These are phyloP conservation scores for Drosophila yakuba DNA, from an alignment of 1,140 invertebrate species.

Conservation along the genomic window DNA sequence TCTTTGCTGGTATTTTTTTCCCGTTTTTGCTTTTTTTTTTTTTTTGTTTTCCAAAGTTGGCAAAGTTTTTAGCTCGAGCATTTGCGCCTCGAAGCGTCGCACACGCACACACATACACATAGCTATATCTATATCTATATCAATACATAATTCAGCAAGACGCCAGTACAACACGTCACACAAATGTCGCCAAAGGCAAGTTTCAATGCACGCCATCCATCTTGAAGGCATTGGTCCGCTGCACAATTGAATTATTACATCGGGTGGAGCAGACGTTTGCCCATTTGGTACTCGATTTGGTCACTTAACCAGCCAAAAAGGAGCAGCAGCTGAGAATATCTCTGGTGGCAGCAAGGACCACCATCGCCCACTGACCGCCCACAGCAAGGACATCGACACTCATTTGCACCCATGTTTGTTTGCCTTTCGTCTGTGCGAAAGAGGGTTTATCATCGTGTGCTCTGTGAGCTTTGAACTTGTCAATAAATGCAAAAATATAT, in stretches of 20 bases:
- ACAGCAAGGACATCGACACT: conserved; percentile 46
- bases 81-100: conserved; percentile 69
- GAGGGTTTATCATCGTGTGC: conserved; percentile 7
- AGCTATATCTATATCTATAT: conserved; percentile 38
- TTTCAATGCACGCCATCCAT: conserved; percentile 82
- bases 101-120: conserved; percentile 14
- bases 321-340: conserved; percentile 29
- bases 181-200: conserved; percentile 77
- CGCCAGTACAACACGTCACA: conserved; percentile 67
- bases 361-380: conserved; percentile 7
- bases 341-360: conserved; percentile 16
- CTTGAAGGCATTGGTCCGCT: conserved; percentile 40
- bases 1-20: not conserved
- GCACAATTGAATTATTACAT: conserved; percentile 84
- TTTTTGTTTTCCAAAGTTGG: conserved; percentile 55
- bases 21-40: conserved; percentile 20
- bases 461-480: not conserved
- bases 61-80: conserved; percentile 77
- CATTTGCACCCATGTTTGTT: conserved; percentile 76
- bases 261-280: conserved; percentile 68
- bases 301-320: conserved; percentile 69
- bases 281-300: conserved; percentile 60
- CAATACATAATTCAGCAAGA: conserved; percentile 77
- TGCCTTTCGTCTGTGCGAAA: conserved; percentile 21
- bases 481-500: conserved; percentile 8